phyloP scores from a whole-genome alignment of 35 echinoderm and acorn worm genomes.

The Chiridota heheva region DNA sequence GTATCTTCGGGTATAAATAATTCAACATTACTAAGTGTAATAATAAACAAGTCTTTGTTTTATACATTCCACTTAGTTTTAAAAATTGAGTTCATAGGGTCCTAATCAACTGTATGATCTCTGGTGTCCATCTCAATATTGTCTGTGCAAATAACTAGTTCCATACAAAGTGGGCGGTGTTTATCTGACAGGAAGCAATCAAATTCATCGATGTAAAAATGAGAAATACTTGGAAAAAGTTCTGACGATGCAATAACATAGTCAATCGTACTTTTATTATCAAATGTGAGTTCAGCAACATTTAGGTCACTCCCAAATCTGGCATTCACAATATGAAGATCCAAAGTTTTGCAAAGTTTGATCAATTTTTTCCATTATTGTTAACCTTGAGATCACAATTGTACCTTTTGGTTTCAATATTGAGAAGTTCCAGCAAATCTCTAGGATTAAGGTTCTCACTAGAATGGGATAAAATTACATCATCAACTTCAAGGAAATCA shows the following conservation, averaged over 20 bases:
- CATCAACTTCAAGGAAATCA: slow-evolving; percentile 15
- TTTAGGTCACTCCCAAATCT: neutral
- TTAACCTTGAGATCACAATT: neutral
- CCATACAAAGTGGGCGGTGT: no score
- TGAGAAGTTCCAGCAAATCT: neutral
- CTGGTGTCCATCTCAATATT: no score
- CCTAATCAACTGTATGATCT: no score
- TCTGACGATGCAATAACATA: no score
- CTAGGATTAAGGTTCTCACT: neutral
- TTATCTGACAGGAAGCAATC: neutral
- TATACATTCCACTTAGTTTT: no score
- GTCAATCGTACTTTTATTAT: slow-evolving; percentile 10
- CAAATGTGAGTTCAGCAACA: neutral
- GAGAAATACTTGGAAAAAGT: no score
- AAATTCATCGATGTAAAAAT: neutral
- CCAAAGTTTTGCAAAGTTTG: slow-evolving; percentile 14
- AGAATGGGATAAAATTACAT: neutral
- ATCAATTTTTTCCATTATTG: neutral
- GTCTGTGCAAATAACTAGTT: no score
- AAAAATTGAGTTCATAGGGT: no score
- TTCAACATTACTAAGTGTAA: no score
- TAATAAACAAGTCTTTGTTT: no score
- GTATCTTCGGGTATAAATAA: no score
- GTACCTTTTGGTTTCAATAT: neutral
- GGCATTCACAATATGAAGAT: neutral